These are phyloP conservation scores for Liparis tanakae DNA, from an alignment of 2,797 vertebrate genomes.

Conservation along the genomic window DNA sequence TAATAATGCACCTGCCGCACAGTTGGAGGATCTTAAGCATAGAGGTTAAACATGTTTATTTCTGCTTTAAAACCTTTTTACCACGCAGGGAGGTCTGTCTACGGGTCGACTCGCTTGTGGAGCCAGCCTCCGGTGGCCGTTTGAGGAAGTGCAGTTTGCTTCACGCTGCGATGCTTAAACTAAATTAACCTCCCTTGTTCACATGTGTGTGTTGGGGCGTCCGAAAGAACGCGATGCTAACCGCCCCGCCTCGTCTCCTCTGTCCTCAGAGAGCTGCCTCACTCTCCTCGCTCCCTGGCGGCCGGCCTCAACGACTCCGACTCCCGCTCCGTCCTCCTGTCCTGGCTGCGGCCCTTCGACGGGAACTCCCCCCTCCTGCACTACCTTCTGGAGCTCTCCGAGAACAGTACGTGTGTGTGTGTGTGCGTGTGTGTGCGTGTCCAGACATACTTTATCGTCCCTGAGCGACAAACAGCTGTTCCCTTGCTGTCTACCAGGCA, in stretches of 20 bases:
- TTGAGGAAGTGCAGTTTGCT: neutral
- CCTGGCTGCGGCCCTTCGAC: conserved; percentile 95
- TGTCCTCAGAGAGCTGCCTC: conserved; percentile 89
- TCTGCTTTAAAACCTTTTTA: no score
- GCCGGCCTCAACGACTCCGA: conserved; percentile 86
- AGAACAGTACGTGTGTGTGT: conserved; percentile 90
- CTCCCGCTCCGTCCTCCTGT: conserved; percentile 88
- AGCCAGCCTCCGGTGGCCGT: neutral
- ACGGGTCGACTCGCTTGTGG: no score
- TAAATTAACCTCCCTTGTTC: neutral
- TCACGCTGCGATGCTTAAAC: neutral
- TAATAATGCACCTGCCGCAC: no score
- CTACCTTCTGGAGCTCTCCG: conserved; percentile 94
- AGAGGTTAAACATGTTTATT: no score
- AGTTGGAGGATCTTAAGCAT: no score
- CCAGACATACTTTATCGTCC: conserved; percentile 52
- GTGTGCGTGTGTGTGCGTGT: conserved; percentile 29
- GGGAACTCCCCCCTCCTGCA: conserved; percentile 94
- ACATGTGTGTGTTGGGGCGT: neutral
- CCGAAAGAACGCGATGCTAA: neutral
- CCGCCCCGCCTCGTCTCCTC: conserved; percentile 10
- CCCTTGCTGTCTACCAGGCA: conserved; percentile 57
- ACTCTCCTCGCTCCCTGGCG: conserved; percentile 92
- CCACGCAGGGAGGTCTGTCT: no score
- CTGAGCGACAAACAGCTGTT: conserved; percentile 69